Base-by-base conservation (phyloP, 2,888 invertebrate species). In the Zaprionus lineosus region DNA sequence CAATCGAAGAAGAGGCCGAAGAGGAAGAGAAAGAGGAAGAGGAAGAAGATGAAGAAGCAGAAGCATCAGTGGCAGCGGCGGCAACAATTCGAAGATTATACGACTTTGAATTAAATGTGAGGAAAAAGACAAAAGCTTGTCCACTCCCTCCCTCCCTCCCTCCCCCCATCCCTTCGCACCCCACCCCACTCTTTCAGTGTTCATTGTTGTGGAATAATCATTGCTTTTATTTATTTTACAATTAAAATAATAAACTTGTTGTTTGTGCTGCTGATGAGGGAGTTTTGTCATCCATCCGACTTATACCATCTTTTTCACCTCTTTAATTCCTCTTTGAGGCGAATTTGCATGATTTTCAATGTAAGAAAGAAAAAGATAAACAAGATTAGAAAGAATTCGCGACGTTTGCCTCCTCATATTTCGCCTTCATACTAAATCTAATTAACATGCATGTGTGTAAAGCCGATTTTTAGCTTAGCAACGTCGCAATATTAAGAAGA, bases 391-490 rank as follows among this genome's bases (percentile, higher is more conserved):
- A 57, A 43, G 47, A 59, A 51, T 55, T 53, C 40, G 64, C 31
- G 36, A 36, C 28, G 34, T 56, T 60, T 59, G 52, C 51, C 41
- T n/a, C n/a, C n/a, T 66, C 43, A 61, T 68, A 61, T 55, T 56
- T 67, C 48, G 40, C 44, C 73, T 79, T 43, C 57, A 44, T 77
- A 74, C 58, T 63, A 82, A 85, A 83, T 75, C 73, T 73, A 78
- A 85, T 81, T 85, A 83, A 69, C 84, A 83, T 85, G 72, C 72
- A 58, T 59, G 58, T 48, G 44, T 33, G 55, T 60, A 60, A 79
- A 79, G 79, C 79, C 53, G 84, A 74, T 78, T 78, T n/a, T 77
- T 11, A 51, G 62, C 60, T 63, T 61, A 47, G 72, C 59, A 57
- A 46, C 52, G 21, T 61, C 57, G 55, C 65, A 33, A n/a, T n/a